Evolutionary conservation across 92 coral and sea anemone genomes (phyloP).

Genomic region (Porites cylindrica): DNA sequence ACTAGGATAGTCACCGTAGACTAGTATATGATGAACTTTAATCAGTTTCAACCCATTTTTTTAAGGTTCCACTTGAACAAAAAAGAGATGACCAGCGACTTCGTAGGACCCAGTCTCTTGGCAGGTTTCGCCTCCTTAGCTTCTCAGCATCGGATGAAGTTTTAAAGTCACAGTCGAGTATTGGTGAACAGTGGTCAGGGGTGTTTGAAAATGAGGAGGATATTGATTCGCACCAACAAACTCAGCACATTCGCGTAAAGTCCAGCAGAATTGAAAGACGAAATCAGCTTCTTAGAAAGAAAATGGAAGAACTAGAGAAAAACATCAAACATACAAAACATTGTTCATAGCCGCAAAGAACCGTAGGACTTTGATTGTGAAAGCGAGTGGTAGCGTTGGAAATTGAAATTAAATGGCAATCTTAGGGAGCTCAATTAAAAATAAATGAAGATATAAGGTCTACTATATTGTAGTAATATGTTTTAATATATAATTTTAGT

Average conservation of each 20-base stretch:
- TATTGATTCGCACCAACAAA: not conserved
- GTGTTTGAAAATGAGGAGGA: not conserved
- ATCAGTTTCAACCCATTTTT: no score
- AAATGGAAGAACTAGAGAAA: slow-evolving; percentile 27
- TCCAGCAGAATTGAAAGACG: slow-evolving; percentile 40
- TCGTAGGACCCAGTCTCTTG: slow-evolving; percentile 43
- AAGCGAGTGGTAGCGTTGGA: no score
- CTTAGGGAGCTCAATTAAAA: no score
- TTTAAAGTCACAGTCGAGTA: slow-evolving; percentile 2
- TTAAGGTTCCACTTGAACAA: slow-evolving; percentile 21
- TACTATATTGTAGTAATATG: no score
- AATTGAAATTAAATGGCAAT: no score
- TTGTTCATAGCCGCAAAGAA: not conserved
- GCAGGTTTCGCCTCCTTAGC: slow-evolving; percentile 38
- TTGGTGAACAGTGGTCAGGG: not conserved
- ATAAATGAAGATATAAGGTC: no score
- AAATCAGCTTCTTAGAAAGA: slow-evolving; percentile 30
- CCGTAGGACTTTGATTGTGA: not conserved
- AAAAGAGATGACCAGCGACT: slow-evolving; percentile 1
- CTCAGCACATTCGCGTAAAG: not conserved
- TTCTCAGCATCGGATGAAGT: slow-evolving; percentile 21
- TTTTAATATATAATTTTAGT: no score
- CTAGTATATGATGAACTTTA: not conserved
- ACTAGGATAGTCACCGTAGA: not conserved
- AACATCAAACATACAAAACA: not conserved